Base-by-base conservation (phyloP, 2,888 invertebrate species). In the Noctua fimbriata region DNA sequence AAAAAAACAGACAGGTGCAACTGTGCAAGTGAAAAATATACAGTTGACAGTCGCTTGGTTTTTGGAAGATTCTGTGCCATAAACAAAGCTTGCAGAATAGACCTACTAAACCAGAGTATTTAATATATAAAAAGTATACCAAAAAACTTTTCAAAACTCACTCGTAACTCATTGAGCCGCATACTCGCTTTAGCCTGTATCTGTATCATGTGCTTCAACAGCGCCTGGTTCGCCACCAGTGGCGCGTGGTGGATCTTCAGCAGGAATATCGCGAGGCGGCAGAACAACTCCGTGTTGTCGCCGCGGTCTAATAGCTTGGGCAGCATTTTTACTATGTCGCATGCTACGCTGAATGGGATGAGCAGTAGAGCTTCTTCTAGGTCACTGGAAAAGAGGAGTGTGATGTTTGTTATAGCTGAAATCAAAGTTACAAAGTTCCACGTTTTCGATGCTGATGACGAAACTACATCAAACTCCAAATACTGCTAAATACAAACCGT, bases 281-380 rank as follows among this genome's bases (percentile, higher is more conserved):
- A 97, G 78, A 98, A 96, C 76, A 99, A 95, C 95, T 99, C 99
- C 0, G 97, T 97, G 93, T 98, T 96, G 92, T 98, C 98, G 55
- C 98, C 98, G 82, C 97, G 97, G 69, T 97, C 96, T 18, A 99
- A 96, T 77, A 99, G 96, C 12, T 95, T 92, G 0, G 98, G 98
- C 82, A 99, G 94, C 90, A 98, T 96, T 79, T 97, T 97, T 1
- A 99, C 96, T 71, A 99, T 96, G 73, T 98, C 98, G 90, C 98
- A 98, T 2, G 99, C 98, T 74, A 98, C 97, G 73, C 98, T 97
- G 92, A 99, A 98, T 2, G 99, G 99, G 67, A 99, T 95, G 21
- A 99, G 96, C 0, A 99, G 95, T 1, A 99, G 96, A 0, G 99
- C 97, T 94, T 99, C 99, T 94, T 99, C 99, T 82, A 99, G 95